These are phyloP conservation scores for Haliclona indistincta DNA, from an alignment of 37 sponge, comb jelly and placozoan species.

Conservation along the genomic window DNA sequence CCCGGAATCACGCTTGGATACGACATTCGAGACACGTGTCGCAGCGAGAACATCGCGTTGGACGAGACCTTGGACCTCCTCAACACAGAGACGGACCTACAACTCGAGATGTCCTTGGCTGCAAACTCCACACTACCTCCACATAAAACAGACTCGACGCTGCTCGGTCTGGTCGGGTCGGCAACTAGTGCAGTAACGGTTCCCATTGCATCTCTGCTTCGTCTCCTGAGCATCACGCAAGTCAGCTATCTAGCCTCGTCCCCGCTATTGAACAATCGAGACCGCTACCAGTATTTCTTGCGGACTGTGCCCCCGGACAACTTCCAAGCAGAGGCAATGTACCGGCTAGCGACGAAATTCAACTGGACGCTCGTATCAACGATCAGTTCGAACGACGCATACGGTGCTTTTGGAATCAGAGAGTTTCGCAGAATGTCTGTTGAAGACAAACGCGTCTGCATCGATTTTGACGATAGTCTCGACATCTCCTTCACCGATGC, in stretches of 20 bases:
- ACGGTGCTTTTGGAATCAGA: constrained; percentile 32
- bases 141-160: background rate
- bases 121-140: background rate
- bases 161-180: constrained; percentile 54
- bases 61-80: constrained; percentile 80
- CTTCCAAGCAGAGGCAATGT: constrained; percentile 70
- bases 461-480: constrained; percentile 13
- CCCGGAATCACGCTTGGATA: constrained; percentile 71
- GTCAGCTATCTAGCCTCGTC: constrained; percentile 68
- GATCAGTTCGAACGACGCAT: constrained; percentile 23
- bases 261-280: constrained; percentile 52
- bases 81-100: constrained; percentile 43
- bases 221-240: constrained; percentile 67
- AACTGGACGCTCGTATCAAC: constrained; percentile 51
- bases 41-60: constrained; percentile 61
- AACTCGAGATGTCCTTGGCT: constrained; percentile 33
- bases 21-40: constrained; percentile 91
- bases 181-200: constrained; percentile 69
- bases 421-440: constrained; percentile 5
- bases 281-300: constrained; percentile 60
- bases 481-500: background rate
- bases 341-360: constrained; percentile 33
- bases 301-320: constrained; percentile 72
- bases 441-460: constrained; percentile 21
- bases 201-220: constrained; percentile 68